Evolutionary conservation across 2,113 vertebrate genomes (phyloP), one percentile per base, ranked within the genome.

Genomic region (Mesembrinibis cayennensis): DNA sequence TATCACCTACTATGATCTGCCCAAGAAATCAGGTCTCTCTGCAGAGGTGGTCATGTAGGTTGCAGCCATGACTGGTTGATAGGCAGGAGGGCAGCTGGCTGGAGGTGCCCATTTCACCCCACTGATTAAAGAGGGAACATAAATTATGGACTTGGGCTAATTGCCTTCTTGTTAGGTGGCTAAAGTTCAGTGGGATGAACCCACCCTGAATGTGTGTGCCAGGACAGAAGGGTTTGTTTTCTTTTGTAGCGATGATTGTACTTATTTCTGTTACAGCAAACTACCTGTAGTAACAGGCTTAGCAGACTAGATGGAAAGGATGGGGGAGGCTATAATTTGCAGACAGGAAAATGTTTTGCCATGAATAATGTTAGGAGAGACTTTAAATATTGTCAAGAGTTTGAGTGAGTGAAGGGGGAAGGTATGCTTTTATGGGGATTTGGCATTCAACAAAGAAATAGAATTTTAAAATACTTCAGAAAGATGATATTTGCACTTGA

Each of bases 271-370:
- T 89, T 94, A 30, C 55, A 74, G 81, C 69, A 89, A 74, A 30
- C 89, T 81, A 62, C 77, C 83, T 91, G 91, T 74, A 89, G 84
- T 74, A 87, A 93, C 93, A 96, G 82, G 90, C 53, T 91, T 69
- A 72, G 95, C 65, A 91, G 81, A 79, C 56, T 56, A 38, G 52
- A 49, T 72, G 67, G 87, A 77, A 90, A 84, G 73, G 58, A 58
- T 79, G 77, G 62, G 61, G 67, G 36, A 79, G 66, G 61, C 36
- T 76, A 2, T 56, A 56, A 69, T 78, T 67, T 87, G 34, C 44
- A 80, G 79, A 67, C 49, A 91, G 78, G 81, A 94, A 91, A 73
- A 90, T 44, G 19, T 76, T 93, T 95, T 85, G 26, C 73, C 10
- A 5, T 88, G 27, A 87, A 79, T 87, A 93, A 49, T 27, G 6